Conservation (phyloP, 2,888 invertebrate species). For the Patella caerulea region DNA sequence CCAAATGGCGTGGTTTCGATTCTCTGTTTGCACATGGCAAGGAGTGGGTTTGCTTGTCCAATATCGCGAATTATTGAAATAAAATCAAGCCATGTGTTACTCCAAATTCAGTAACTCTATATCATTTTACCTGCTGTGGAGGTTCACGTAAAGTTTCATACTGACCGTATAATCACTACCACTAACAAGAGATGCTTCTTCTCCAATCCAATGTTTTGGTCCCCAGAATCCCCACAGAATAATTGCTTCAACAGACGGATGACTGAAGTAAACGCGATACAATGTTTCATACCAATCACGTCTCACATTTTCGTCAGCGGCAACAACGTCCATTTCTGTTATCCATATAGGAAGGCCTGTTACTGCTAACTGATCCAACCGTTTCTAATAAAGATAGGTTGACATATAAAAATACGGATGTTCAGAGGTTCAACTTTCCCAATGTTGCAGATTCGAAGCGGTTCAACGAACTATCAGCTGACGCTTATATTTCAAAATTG, state of each 20-base stretch:
- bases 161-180: background rate
- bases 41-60: no score
- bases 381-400: background rate
- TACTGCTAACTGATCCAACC: background rate
- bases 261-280: conserved; percentile 1
- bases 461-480: no score
- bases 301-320: background rate
- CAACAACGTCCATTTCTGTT: background rate
- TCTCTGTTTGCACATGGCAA: no score
- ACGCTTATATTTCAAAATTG: background rate
- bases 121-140: no score
- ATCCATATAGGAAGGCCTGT: background rate
- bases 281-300: background rate
- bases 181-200: background rate
- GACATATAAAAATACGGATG: no score
- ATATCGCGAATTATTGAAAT: no score
- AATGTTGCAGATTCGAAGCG: no score
- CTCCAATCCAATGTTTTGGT: conserved; percentile 3
- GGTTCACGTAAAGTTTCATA: no score
- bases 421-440: no score
- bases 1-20: no score
- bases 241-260: background rate
- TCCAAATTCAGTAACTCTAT: no score
- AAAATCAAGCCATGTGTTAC: no score
- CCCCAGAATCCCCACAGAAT: conserved; percentile 8